Evolutionary conservation across 1,140 invertebrate genomes (phyloP).

Genomic region (Parapsyche elsis): DNA sequence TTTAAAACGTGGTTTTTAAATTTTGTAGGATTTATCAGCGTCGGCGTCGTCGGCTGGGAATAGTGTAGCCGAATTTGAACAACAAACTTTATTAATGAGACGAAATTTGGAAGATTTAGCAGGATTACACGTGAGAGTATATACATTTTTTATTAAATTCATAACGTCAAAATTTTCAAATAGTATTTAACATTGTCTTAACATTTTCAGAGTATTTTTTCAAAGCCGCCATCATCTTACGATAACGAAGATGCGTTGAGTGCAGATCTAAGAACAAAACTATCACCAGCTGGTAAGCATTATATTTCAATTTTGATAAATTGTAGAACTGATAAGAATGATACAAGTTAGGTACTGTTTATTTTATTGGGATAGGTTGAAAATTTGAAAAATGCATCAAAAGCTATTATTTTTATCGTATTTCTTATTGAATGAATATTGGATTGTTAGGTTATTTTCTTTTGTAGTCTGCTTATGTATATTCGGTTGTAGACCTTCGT

Average conservation of each 20-base stretch:
- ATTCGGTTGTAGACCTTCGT: slow-evolving; percentile 22
- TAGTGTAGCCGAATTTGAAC: slow-evolving; percentile 66
- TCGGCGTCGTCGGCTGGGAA: slow-evolving; percentile 65
- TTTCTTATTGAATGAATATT: background rate
- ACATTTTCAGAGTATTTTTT: slow-evolving; percentile 64
- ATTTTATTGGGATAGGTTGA: too few relatives aligned
- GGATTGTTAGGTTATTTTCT: background rate
- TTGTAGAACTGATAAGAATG: too few relatives aligned
- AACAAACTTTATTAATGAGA: slow-evolving; percentile 65
- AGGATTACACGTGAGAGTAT: slow-evolving; percentile 60
- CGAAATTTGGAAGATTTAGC: slow-evolving; percentile 67
- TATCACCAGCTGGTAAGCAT: slow-evolving; percentile 61
- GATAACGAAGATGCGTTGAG: slow-evolving; percentile 65
- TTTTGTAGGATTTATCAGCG: slow-evolving; percentile 63
- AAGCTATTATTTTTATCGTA: too few relatives aligned
- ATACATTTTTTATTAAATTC: background rate
- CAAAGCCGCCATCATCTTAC: slow-evolving; percentile 63
- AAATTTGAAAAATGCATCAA: too few relatives aligned
- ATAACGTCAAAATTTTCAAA: background rate
- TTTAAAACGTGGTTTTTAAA: background rate
- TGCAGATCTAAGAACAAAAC: slow-evolving; percentile 63
- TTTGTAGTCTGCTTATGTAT: background rate
- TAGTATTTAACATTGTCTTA: slow-evolving; percentile 19
- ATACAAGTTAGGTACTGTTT: too few relatives aligned
- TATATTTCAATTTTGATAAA: background rate